A percentile compares a stretch with the other conserved stretches of the same genome.
These are phyloP conservation scores for Drosophila mimetica DNA, from an alignment of 2,888 invertebrate species.

Conservation along the genomic window DNA sequence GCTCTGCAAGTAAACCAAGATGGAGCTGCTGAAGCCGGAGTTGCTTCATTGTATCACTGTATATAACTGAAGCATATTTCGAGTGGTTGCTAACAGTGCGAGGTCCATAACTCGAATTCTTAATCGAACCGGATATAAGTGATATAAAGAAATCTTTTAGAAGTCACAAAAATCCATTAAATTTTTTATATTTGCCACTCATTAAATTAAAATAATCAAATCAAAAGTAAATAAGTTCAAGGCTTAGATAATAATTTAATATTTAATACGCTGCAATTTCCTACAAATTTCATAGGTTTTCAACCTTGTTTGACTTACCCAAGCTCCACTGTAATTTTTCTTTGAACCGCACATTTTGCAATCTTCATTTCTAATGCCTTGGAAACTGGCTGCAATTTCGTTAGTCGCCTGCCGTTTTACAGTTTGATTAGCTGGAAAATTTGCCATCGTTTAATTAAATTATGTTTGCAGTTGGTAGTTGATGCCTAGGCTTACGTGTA, in stretches of 20 bases:
- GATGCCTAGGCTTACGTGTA: slow-evolving; percentile 52
- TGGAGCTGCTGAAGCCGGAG: slow-evolving; percentile 19
- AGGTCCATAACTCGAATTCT: slow-evolving; percentile 7
- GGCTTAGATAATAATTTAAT: no score
- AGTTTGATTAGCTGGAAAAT: slow-evolving; percentile 76
- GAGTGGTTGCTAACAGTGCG: slow-evolving; percentile 18
- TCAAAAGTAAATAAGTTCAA: no score
- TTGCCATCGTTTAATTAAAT: slow-evolving; percentile 75
- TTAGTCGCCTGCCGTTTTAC: slow-evolving; percentile 38
- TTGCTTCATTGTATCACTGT: slow-evolving; percentile 34
- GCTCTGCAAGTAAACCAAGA: slow-evolving; percentile 34
- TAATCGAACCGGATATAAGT: neutral
- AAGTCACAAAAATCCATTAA: neutral
- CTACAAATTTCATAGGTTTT: neutral
- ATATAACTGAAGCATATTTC: slow-evolving; percentile 45
- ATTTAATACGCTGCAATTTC: neutral
- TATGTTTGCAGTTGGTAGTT: slow-evolving; percentile 59
- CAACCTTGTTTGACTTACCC: neutral
- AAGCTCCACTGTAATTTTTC: slow-evolving; percentile 5
- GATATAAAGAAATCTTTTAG: neutral
- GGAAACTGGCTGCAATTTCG: slow-evolving; percentile 53
- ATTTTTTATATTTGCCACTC: no score
- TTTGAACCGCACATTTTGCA: slow-evolving; percentile 38
- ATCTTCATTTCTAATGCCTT: slow-evolving; percentile 56
- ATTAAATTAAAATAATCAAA: no score